Evolutionary conservation across 2,797 vertebrate genomes (phyloP).

Genomic region (Xenops minutus): DNA sequence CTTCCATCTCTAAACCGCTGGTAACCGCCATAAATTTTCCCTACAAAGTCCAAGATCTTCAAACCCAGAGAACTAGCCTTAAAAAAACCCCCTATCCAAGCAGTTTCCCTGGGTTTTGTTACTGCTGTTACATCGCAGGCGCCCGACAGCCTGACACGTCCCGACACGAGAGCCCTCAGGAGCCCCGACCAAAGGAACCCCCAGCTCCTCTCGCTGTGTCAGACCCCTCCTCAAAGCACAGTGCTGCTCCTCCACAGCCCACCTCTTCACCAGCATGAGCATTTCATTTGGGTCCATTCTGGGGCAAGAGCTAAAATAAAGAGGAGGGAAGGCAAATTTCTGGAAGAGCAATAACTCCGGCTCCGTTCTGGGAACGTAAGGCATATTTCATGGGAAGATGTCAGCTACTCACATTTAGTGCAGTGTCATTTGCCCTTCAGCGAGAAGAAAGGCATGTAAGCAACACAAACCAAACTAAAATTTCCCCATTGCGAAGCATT

Average conservation of each 20-base stretch:
- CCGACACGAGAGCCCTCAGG: neutral
- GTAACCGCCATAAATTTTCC: neutral
- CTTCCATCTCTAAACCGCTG: neutral
- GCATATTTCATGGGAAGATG: neutral
- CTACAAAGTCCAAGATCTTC: neutral
- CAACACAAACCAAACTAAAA: neutral
- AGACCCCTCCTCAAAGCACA: neutral
- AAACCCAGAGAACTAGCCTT: neutral
- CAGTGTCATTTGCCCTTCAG: slow-evolving; percentile 25
- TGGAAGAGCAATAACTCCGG: neutral
- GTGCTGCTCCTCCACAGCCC: neutral
- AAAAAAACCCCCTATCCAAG: neutral
- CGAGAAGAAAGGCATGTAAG: slow-evolving; percentile 22
- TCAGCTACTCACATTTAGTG: neutral
- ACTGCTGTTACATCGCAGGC: neutral
- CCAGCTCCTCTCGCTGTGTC: neutral
- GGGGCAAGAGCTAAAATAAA: neutral
- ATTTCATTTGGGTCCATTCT: neutral
- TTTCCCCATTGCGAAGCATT: slow-evolving; percentile 19
- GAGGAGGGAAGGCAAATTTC: neutral
- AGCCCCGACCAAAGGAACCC: neutral
- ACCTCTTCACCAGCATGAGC: neutral
- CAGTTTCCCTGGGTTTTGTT: neutral
- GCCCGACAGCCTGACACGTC: neutral
- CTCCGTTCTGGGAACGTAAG: neutral